Percentiles rank a stretch among this genome's conserved stretches.
phyloP scores from a whole-genome alignment of 1,140 invertebrate species.

The roundworm (Caenorhabditis elegans) region DNA sequence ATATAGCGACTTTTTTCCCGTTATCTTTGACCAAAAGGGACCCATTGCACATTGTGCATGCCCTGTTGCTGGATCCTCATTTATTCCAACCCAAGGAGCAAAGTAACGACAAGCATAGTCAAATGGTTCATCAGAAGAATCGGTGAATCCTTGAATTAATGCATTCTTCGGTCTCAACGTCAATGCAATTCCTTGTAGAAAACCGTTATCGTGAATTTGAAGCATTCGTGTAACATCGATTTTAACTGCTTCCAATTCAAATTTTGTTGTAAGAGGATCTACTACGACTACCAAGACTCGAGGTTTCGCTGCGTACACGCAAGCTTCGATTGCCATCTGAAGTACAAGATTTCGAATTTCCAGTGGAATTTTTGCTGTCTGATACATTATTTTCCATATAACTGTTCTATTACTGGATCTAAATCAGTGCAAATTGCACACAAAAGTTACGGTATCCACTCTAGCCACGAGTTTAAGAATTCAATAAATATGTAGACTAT shows the following conservation, averaged over 20 bases:
- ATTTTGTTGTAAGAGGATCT: constrained; percentile 52
- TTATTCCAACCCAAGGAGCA: constrained; percentile 71
- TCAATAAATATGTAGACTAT: too few relatives aligned
- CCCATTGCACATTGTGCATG: constrained; percentile 71
- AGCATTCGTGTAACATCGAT: constrained; percentile 47
- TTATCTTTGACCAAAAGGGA: constrained; percentile 68
- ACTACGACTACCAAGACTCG: constrained; percentile 52
- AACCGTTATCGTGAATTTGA: constrained; percentile 45
- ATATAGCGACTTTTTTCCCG: constrained; percentile 61
- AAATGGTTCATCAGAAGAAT: constrained; percentile 55
- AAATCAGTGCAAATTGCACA: too few relatives aligned
- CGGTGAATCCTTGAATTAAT: constrained; percentile 45
- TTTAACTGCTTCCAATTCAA: constrained; percentile 46
- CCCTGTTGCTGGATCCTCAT: constrained; percentile 48
- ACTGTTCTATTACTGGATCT: too few relatives aligned
- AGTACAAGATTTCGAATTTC: too few relatives aligned
- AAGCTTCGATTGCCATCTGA: not conserved
- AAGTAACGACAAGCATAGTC: constrained; percentile 73
- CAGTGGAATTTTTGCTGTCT: too few relatives aligned
- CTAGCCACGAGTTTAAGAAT: too few relatives aligned
- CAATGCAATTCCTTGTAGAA: constrained; percentile 57
- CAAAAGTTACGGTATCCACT: too few relatives aligned
- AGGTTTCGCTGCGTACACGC: not conserved
- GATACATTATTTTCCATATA: too few relatives aligned
- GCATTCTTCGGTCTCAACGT: constrained; percentile 56